phyloP scores from a whole-genome alignment of 2,113 vertebrate species.

The Puntigrus tetrazona region DNA sequence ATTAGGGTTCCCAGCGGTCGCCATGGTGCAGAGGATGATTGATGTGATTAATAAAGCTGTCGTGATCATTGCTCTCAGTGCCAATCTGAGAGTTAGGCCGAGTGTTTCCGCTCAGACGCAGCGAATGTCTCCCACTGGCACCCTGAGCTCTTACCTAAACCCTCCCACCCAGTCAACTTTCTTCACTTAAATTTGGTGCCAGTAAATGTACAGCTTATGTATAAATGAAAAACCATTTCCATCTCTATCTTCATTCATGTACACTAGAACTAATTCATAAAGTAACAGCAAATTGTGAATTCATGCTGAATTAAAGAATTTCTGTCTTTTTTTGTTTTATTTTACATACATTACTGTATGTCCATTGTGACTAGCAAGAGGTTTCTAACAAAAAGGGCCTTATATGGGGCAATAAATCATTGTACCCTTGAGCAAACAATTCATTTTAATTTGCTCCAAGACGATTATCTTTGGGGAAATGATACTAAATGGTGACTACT shows the following conservation, averaged over 20 bases:
- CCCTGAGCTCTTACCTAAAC: constrained; percentile 6
- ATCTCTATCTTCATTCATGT: not conserved
- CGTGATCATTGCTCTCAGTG: constrained; percentile 67
- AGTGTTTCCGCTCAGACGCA: constrained; percentile 3
- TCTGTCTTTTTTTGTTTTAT: no score
- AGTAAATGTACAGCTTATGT: not conserved
- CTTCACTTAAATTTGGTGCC: not conserved
- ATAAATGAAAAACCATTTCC: not conserved
- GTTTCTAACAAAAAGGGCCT: not conserved
- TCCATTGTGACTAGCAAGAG: not conserved
- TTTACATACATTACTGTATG: not conserved
- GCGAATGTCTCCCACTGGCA: constrained; percentile 16
- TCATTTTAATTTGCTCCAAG: not conserved
- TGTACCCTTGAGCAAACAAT: not conserved
- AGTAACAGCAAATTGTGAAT: no score
- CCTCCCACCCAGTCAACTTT: not conserved
- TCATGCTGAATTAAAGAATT: no score
- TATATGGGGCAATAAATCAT: not conserved
- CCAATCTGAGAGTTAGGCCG: constrained; percentile 60
- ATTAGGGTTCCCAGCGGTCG: constrained; percentile 68
- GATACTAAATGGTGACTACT: not conserved
- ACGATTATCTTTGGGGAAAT: not conserved
- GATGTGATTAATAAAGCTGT: constrained; percentile 79
- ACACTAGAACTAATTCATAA: no score
- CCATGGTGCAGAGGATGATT: constrained; percentile 72